Evolutionary conservation across 1,140 invertebrate genomes (phyloP).

Genomic region (Temnothorax nylanderi): DNA sequence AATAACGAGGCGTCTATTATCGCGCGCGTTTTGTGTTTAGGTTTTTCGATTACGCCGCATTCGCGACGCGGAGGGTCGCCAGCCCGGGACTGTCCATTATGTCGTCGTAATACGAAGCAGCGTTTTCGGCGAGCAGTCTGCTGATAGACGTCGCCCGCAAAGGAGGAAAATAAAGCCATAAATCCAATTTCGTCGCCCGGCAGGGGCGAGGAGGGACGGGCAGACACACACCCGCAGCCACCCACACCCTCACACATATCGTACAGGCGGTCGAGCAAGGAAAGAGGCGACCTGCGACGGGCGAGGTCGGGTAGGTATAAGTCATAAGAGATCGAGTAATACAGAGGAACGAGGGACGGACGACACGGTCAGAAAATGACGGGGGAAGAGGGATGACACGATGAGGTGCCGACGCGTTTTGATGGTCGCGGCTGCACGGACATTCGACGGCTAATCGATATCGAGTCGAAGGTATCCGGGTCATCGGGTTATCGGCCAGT

Average conservation of each 20-base stretch:
- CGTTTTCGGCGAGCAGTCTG: conserved; percentile 63
- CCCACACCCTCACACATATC: no score
- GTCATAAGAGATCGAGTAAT: conserved; percentile 20
- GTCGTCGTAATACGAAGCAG: conserved; percentile 63
- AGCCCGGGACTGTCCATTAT: conserved; percentile 66
- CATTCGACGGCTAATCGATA: conserved; percentile 68
- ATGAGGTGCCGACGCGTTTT: conserved; percentile 18
- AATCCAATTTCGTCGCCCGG: conserved; percentile 67
- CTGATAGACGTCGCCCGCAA: conserved; percentile 67
- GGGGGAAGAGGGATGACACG: neutral
- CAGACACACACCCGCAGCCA: neutral
- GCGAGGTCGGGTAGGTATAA: conserved; percentile 38
- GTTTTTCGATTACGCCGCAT: conserved; percentile 7
- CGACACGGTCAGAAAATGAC: neutral
- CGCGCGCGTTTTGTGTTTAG: neutral
- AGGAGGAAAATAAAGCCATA: conserved; percentile 73
- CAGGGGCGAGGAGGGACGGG: conserved; percentile 17
- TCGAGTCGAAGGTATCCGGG: conserved; percentile 65
- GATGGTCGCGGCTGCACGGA: conserved; percentile 45
- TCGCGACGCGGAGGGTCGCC: conserved; percentile 19
- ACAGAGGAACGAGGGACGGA: neutral
- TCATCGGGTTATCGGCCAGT: conserved; percentile 67
- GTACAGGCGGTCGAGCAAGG: neutral
- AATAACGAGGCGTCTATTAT: neutral
- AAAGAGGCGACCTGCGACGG: neutral